Evolutionary conservation across 2,888 invertebrate species (phyloP), one percentile per base, ranked within the genome.

Genomic region (Lottia scabra): DNA sequence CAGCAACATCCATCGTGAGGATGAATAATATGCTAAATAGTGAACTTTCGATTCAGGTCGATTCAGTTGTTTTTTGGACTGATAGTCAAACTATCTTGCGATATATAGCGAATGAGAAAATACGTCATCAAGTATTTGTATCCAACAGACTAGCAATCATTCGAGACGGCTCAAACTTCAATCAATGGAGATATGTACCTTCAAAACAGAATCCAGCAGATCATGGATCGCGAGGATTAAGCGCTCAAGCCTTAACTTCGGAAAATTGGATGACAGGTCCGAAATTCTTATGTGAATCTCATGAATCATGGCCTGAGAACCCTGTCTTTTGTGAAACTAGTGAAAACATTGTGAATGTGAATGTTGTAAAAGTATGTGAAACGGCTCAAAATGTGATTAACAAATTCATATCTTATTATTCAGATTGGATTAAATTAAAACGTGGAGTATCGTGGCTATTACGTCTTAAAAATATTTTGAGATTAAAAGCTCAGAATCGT

Each of bases 181-280:
- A 63, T n/a, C 71, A 75, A 48, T 79, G 79, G 78, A 69, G 69
- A 27, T 66, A 19, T 10, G 63, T 4, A 76, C 48, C 48, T 48
- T 48, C 48, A 19, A 48, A 48, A 48, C 48, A 48, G 48, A 48
- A 48, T 15, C 48, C 48, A 48, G 48, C 48, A 19, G 48, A 48
- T 19, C 48, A 48, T 48, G 48, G n/a, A 8, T 48, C 48, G 16
- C 48, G 19, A 19, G 48, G 48, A 48, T 19, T 48, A 8, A 19
- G 6, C 48, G 48, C 48, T 19, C 19, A 19, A 48, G 10, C 5
- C 1, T 48, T 48, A 12, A 48, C 48, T 48, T 19, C 1, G 19
- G 82, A n/a, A n/a, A n/a, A n/a, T n/a, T n/a, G n/a, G n/a, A n/a
- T n/a, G n/a, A n/a, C n/a, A n/a, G n/a, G n/a, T 10, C 82, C 81